A percentile compares a stretch with the other conserved stretches of the same genome.
Evolutionary conservation across 2,113 vertebrate species (phyloP).

Genomic region (Passer montanus): DNA sequence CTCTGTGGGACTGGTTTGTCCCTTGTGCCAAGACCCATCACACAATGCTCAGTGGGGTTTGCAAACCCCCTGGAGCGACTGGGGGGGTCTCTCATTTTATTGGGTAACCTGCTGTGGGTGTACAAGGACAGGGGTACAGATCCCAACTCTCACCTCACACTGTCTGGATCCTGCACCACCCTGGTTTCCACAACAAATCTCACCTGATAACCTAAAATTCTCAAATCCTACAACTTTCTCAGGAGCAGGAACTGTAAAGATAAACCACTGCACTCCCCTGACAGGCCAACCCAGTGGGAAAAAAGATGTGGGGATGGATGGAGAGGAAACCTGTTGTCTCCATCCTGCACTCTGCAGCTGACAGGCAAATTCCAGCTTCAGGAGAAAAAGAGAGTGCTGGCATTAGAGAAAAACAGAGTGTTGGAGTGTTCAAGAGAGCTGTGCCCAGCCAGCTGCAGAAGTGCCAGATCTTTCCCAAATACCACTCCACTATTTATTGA

Average conservation of each 20-base stretch:
- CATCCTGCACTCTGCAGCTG: neutral
- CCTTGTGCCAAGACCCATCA: neutral
- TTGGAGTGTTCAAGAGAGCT: neutral
- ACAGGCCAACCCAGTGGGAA: neutral
- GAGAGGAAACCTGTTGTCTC: neutral
- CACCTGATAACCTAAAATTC: neutral
- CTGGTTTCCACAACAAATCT: neutral
- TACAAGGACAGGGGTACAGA: too few relatives aligned
- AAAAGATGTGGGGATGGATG: neutral
- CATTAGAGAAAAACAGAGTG: neutral
- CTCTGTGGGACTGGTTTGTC: neutral
- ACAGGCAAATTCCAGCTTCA: accelerated
- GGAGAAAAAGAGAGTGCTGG: neutral
- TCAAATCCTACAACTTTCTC: neutral
- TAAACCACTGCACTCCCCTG: neutral
- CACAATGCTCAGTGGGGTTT: accelerated
- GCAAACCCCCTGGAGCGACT: neutral
- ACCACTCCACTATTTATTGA: neutral
- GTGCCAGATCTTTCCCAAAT: neutral
- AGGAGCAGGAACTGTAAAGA: neutral
- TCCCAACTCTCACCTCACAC: neutral
- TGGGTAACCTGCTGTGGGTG: neutral
- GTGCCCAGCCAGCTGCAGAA: neutral
- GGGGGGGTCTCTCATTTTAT: neutral
- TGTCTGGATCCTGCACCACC: neutral